phyloP scores from a whole-genome alignment of 2,113 vertebrate species.

The Lepisosteus osseus region DNA sequence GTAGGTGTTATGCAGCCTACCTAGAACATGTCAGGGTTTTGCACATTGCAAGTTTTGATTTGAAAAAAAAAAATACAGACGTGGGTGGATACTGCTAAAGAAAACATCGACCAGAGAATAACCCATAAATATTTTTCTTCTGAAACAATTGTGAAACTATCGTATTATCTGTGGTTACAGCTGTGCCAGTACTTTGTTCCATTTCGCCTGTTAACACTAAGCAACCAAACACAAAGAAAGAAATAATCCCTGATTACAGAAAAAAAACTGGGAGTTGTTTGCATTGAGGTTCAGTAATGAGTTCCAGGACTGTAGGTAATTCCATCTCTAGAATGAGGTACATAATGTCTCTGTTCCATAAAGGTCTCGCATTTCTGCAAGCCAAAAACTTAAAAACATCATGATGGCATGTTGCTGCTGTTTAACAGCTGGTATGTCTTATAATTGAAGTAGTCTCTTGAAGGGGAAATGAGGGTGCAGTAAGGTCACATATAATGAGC shows the following conservation, averaged over 20 bases:
- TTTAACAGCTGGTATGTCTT: not conserved
- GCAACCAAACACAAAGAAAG: not conserved
- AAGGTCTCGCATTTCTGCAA: not conserved
- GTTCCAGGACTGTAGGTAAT: conserved; percentile 11
- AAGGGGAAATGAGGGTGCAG: not conserved
- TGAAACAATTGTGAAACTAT: not conserved
- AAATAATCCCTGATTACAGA: not conserved
- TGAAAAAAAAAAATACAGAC: no score
- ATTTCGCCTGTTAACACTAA: conserved; percentile 7
- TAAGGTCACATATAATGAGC: not conserved
- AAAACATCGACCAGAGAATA: not conserved
- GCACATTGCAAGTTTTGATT: no score
- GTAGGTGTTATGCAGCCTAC: no score
- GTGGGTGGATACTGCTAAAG: not conserved
- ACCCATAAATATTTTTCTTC: not conserved
- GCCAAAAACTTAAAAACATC: not conserved
- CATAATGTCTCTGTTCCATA: not conserved
- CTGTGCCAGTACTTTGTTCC: not conserved
- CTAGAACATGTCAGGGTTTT: no score
- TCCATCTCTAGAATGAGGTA: conserved; percentile 1
- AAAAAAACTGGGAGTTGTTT: not conserved
- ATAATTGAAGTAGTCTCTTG: conserved; percentile 16
- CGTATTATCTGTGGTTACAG: not conserved
- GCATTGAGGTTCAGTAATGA: conserved; percentile 9
- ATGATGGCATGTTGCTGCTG: not conserved